Evolutionary conservation across 2,888 invertebrate genomes (phyloP).

Genomic region (Pseudococcus viburni): DNA sequence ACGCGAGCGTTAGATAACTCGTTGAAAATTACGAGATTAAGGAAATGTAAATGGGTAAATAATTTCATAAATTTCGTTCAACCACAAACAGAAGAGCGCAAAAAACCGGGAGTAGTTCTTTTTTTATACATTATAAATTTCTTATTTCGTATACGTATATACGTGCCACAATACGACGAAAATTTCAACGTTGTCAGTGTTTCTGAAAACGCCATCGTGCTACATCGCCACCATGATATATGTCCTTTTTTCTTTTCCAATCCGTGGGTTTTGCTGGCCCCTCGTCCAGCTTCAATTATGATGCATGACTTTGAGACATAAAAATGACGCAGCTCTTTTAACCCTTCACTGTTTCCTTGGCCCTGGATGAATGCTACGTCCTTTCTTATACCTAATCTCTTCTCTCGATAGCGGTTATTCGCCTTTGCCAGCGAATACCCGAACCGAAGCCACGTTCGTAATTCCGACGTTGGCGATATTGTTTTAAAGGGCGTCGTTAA

Average conservation of each 20-base stretch:
- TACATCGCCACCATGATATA: background rate
- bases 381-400: background rate
- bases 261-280: background rate
- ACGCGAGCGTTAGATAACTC: conserved; percentile 42
- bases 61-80: conserved; percentile 42
- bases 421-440: background rate
- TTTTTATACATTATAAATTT: background rate
- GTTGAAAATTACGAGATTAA: conserved; percentile 41
- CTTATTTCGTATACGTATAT: background rate
- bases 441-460: background rate
- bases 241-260: background rate
- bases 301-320: background rate
- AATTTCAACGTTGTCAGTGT: background rate
- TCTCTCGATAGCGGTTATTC: background rate
- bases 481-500: conserved; percentile 25
- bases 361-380: background rate
- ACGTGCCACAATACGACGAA: background rate
- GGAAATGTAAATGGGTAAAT: conserved; percentile 45
- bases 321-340: background rate
- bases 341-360: background rate
- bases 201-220: background rate
- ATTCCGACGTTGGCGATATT: conserved; percentile 37
- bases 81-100: background rate
- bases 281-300: background rate
- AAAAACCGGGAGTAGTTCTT: background rate